Conservation (phyloP, 1,140 invertebrate species). For the Agrypnia vestita region DNA sequence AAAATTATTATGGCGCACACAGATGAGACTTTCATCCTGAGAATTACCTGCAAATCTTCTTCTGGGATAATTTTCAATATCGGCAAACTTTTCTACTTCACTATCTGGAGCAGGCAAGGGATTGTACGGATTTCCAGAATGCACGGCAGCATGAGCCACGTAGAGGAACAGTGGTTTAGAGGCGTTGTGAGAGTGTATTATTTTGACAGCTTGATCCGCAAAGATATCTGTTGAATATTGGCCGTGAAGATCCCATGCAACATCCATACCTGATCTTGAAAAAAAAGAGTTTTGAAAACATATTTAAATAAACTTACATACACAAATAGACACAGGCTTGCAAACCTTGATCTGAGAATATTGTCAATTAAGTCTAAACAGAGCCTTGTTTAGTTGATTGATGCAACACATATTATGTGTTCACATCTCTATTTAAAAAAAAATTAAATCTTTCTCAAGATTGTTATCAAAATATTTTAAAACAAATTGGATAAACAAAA, state of each 20-base stretch:
- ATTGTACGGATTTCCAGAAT: slow-evolving; percentile 87
- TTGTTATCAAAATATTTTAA: no score
- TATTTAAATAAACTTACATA: slow-evolving; percentile 31
- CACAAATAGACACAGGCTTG: no score
- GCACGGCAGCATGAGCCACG: slow-evolving; percentile 88
- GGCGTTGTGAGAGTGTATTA: slow-evolving; percentile 80
- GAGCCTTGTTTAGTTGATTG: no score
- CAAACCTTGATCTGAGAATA: no score
- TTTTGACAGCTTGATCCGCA: slow-evolving; percentile 80
- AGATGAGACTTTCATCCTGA: no score
- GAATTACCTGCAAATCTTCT: slow-evolving; percentile 88
- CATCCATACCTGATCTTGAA: slow-evolving; percentile 71
- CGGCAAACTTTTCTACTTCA: slow-evolving; percentile 78
- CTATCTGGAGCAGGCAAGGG: slow-evolving; percentile 85
- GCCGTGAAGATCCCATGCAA: slow-evolving; percentile 85
- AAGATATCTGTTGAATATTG: slow-evolving; percentile 90
- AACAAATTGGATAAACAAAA: no score
- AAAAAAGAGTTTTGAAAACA: slow-evolving; percentile 26
- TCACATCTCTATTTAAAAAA: no score
- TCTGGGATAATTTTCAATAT: slow-evolving; percentile 82
- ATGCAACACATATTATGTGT: no score
- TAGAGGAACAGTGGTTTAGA: slow-evolving; percentile 87
- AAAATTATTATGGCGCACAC: no score
- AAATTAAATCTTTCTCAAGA: no score
- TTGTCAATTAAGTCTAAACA: no score